phyloP scores from a whole-genome alignment of 1,140 invertebrate species.

The Macrotrachela quadricornifera region DNA sequence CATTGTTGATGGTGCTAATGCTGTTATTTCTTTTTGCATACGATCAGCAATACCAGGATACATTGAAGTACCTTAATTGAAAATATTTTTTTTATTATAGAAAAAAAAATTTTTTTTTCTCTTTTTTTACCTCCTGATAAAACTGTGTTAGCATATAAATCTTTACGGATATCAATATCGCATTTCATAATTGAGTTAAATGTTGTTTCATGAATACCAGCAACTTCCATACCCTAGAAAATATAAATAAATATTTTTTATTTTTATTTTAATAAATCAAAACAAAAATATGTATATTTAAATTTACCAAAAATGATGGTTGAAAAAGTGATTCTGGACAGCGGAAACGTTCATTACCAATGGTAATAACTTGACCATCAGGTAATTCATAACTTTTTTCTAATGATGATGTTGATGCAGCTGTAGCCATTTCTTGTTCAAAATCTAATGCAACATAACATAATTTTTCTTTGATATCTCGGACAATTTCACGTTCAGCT shows the following conservation, averaged over 20 bases:
- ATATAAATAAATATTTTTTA: constrained; percentile 20
- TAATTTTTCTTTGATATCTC: constrained; percentile 46
- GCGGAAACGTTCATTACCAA: constrained; percentile 80
- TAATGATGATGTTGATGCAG: constrained; percentile 67
- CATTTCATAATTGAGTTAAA: constrained; percentile 64
- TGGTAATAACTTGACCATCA: constrained; percentile 79
- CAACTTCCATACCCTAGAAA: constrained; percentile 29
- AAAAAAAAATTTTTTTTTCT: constrained; percentile 29
- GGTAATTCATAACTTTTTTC: constrained; percentile 68
- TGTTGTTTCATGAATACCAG: constrained; percentile 25
- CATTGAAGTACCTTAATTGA: background rate
- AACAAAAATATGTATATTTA: background rate
- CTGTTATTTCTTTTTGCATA: constrained; percentile 21
- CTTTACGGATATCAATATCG: constrained; percentile 65
- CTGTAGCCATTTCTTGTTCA: constrained; percentile 80
- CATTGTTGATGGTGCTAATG: constrained; percentile 33
- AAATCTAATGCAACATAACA: constrained; percentile 75
- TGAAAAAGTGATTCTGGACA: constrained; percentile 86
- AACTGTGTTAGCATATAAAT: constrained; percentile 24
- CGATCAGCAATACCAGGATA: constrained; percentile 11
- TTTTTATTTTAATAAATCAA: background rate
- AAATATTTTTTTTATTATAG: background rate
- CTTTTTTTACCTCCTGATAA: constrained; percentile 36
- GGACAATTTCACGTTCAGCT: constrained; percentile 7
- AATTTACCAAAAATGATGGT: constrained; percentile 10